Evolutionary conservation across 2,113 vertebrate species (phyloP).

Genomic region (Bubo blakistoni): DNA sequence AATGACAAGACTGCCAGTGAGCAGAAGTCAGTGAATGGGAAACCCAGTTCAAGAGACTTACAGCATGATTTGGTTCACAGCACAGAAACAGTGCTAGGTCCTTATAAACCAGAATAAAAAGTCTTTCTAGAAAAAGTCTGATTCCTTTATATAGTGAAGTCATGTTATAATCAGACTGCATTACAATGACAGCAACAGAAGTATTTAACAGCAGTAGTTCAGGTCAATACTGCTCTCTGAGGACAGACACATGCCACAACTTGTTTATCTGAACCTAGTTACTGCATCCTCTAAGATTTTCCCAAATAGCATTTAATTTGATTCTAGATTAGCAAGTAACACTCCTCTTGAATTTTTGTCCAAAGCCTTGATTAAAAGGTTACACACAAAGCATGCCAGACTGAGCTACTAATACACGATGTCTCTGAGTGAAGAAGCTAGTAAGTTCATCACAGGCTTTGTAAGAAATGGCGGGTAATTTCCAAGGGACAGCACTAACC

Average conservation of each 20-base stretch:
- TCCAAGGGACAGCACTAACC: constrained; percentile 58
- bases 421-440: no score
- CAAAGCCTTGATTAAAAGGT: background rate
- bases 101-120: background rate
- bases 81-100: background rate
- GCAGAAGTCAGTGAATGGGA: background rate
- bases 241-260: background rate
- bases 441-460: background rate
- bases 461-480: background rate
- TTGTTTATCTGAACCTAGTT: background rate
- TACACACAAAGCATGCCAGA: background rate
- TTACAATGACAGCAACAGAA: background rate
- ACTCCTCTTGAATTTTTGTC: background rate
- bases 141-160: background rate
- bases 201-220: background rate
- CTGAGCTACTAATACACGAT: background rate
- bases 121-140: background rate
- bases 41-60: background rate
- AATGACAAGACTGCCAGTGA: background rate
- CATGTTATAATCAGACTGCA: background rate
- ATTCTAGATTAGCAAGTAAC: background rate
- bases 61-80: background rate
- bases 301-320: background rate
- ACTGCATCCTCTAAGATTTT: background rate
- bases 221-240: background rate